These are phyloP conservation scores for Isichthys henryi DNA, from an alignment of 2,113 vertebrate genomes.

Conservation along the genomic window DNA sequence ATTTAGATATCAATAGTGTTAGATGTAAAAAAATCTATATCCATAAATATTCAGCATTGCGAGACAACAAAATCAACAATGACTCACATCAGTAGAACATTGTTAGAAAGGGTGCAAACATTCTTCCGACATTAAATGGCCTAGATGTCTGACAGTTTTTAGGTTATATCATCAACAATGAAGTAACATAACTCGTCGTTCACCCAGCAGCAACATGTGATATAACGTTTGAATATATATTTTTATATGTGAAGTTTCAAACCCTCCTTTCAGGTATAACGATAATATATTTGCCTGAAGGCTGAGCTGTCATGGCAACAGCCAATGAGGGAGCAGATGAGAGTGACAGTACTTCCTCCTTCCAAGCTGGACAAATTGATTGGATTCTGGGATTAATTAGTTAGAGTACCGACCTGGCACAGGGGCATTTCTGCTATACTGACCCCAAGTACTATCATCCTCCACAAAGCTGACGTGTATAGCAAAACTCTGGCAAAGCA, in stretches of 20 bases:
- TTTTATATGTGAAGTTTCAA: neutral
- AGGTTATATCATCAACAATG: neutral
- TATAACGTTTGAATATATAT: neutral
- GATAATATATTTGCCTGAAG: neutral
- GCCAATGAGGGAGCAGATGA: neutral
- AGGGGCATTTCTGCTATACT: neutral
- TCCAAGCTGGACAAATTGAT: neutral
- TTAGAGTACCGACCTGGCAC: neutral
- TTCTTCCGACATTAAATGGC: neutral
- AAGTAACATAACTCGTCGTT: neutral
- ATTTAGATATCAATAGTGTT: neutral
- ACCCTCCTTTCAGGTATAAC: neutral
- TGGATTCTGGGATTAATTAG: constrained; percentile 24
- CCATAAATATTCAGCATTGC: neutral
- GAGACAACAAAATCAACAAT: neutral
- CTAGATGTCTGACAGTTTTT: neutral
- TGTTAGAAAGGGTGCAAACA: neutral
- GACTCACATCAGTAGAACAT: neutral
- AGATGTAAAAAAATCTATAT: neutral
- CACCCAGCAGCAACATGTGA: neutral
- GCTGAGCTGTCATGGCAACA: neutral
- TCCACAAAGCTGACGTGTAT: neutral
- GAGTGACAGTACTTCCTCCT: neutral
- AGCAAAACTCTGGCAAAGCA: neutral
- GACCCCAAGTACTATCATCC: neutral